Conservation (phyloP, 1,140 invertebrate genomes). For the Cydia splendana region DNA sequence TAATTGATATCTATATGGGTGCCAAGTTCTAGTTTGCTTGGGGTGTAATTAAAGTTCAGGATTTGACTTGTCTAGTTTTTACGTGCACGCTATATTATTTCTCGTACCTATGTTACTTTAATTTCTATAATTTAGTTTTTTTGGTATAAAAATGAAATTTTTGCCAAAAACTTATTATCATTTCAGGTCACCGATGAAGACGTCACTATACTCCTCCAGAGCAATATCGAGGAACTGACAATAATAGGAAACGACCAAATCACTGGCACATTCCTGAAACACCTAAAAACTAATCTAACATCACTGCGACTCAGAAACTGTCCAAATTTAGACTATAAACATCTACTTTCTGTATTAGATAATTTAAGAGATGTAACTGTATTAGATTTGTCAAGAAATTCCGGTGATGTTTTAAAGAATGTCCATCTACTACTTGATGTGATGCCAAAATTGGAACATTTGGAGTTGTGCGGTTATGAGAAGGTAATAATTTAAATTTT, state of each 20-base stretch:
- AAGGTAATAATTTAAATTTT: neutral
- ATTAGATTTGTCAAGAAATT: neutral
- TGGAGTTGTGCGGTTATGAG: neutral
- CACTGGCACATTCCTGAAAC: neutral
- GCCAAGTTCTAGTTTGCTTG: no score
- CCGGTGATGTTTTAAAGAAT: neutral
- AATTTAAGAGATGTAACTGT: neutral
- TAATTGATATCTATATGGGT: no score
- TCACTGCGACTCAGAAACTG: neutral
- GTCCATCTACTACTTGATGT: neutral
- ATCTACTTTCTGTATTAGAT: neutral
- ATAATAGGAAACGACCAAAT: neutral
- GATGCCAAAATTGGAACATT: neutral
- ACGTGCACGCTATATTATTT: no score
- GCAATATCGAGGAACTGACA: neutral
- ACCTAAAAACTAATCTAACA: neutral
- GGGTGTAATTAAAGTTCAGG: no score
- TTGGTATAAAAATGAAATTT: no score
- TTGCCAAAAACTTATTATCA: no score
- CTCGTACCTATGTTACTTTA: no score
- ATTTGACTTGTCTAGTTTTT: no score
- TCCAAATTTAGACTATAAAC: neutral
- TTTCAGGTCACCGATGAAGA: neutral
- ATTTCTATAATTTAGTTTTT: no score
- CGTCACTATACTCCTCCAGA: neutral